Base-by-base conservation (phyloP, 2,113 vertebrate genomes). In the Dendropsophus ebraccatus region DNA sequence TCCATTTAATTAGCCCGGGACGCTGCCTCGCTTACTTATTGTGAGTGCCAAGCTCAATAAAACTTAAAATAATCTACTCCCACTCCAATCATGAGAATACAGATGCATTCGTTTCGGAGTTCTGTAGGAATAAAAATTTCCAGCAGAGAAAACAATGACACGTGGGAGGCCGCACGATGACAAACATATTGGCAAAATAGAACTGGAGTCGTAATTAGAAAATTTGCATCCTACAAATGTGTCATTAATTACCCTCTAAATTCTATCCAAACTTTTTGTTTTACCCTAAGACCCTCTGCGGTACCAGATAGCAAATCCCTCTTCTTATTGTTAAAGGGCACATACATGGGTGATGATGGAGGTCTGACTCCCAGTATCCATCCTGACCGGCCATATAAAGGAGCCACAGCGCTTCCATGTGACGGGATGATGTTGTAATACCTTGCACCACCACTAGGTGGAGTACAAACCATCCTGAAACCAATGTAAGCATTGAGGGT, bases 141-240 rank as follows among this genome's bases (percentile, higher is more conserved):
- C 25, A 69, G 65, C 65, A 19, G 65, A 30, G 65, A 69, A 35
- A 17, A 69, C 65, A 69, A 69, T 35, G 65, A 21, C 65, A 69
- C 16, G 30, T 35, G 65, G 65, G 65, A 35, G 16, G 30, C 4
- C 32, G 13, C 30, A 10, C 9, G 21, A 69, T 35, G 17, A 69
- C 65, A 69, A 69, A 35, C 65, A 69, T 30, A 67, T 37, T 35
- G 65, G 30, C 65, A 69, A 69, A 69, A 69, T 69, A 28, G 9
- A 35, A 32, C 28, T 32, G 17, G 28, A 32, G 30, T 35, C 16
- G 32, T 35, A 37, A 69, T 69, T 35, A 35, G 30, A 21, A 9
- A 69, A 37, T 69, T 6, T 35, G 16, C 65, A 8, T 69, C 65
- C 8, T 17, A 35, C 14, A 69, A 69, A 35, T 30, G 32, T 69